These are phyloP conservation scores for Ascidia mentula DNA, from an alignment of 23 tunicate genomes.

Conservation along the genomic window DNA sequence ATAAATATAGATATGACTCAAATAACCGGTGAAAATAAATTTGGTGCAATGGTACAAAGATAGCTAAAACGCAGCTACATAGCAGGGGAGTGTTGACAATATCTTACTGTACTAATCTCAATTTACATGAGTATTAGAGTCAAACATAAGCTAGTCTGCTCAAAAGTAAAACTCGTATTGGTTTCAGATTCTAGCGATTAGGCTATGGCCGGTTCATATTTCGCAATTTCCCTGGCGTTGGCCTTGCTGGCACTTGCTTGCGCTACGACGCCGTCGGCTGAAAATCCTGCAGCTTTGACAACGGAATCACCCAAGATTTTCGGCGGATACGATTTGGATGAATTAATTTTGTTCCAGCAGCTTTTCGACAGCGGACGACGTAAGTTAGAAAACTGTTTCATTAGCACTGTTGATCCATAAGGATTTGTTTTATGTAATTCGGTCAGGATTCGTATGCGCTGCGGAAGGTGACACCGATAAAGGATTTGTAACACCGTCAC, in stretches of 20 bases:
- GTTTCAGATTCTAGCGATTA: too few species aligned
- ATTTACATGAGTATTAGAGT: too few species aligned
- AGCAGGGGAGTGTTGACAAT: too few species aligned
- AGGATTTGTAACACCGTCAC: not conserved
- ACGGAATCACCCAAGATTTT: not conserved
- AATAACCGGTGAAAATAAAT: too few species aligned
- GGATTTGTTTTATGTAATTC: not conserved
- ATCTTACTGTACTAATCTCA: too few species aligned
- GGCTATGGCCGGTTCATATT: not conserved
- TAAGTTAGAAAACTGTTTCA: not conserved
- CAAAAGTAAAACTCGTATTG: too few species aligned
- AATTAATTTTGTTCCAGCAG: not conserved
- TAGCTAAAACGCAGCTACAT: too few species aligned
- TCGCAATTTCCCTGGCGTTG: not conserved
- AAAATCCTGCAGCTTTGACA: not conserved
- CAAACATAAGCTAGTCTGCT: too few species aligned
- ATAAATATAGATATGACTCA: too few species aligned
- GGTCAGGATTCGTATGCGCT: not conserved
- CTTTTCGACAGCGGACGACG: not conserved
- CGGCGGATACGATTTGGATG: not conserved
- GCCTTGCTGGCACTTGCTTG: not conserved
- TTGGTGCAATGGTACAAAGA: too few species aligned
- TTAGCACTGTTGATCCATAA: not conserved
- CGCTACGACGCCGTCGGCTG: not conserved
- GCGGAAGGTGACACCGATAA: not conserved